phyloP scores from a whole-genome alignment of 2,113 vertebrate species.

The Silurus glanis region DNA sequence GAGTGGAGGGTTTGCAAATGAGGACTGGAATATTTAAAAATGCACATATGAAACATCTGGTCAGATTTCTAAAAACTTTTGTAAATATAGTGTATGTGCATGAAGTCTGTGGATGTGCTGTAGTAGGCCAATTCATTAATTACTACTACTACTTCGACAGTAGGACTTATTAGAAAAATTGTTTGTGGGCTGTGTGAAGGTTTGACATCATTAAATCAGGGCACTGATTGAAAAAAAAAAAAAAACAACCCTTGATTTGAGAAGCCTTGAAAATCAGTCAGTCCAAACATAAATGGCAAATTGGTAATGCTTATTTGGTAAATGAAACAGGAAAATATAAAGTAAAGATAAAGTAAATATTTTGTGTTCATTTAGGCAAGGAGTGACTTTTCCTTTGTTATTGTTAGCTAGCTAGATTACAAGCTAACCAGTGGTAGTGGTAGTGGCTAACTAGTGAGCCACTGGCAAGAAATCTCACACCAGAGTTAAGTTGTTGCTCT shows the following conservation, averaged over 20 bases:
- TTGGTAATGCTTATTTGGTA: neutral
- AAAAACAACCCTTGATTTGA: neutral
- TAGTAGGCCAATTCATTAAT: neutral
- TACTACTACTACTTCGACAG: neutral
- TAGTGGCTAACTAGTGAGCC: neutral
- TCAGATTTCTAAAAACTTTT: no score
- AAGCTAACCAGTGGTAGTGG: neutral
- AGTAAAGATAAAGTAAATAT: neutral
- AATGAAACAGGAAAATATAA: neutral
- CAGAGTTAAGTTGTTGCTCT: neutral
- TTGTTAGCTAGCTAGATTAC: neutral
- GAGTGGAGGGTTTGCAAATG: no score
- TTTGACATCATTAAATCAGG: neutral
- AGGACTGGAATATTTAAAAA: no score
- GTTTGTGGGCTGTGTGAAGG: neutral
- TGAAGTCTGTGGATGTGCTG: neutral
- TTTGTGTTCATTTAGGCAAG: neutral
- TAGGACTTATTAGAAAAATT: neutral
- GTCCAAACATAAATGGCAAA: neutral
- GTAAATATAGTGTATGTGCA: no score
- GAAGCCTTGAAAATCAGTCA: neutral
- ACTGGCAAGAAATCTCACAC: neutral
- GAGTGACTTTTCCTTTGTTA: neutral
- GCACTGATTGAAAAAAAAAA: neutral
- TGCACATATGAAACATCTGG: no score